Conservation (phyloP, 2,113 vertebrate genomes). For the Choloepus hoffmanni region DNA sequence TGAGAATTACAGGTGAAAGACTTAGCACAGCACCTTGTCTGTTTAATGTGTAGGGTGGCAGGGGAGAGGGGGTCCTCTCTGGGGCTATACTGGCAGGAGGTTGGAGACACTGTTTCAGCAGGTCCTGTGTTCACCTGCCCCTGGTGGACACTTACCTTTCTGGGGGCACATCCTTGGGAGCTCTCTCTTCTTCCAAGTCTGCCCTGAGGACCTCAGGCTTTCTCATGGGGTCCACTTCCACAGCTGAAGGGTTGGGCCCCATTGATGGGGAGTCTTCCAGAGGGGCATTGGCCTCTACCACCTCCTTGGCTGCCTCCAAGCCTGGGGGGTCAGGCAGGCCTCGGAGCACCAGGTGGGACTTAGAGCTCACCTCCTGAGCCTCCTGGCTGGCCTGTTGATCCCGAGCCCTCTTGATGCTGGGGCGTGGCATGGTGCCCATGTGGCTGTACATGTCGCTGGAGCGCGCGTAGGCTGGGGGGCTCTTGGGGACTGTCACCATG, state of each 20-base stretch:
- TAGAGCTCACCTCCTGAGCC: slow-evolving; percentile 4
- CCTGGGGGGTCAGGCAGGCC: slow-evolving; percentile 68
- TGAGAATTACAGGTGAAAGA: neutral
- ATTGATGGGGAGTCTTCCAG: neutral
- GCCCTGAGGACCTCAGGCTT: neutral
- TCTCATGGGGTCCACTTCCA: neutral
- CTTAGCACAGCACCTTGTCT: neutral
- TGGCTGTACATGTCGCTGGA: slow-evolving; percentile 96
- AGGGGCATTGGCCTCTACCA: neutral
- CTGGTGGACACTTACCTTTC: slow-evolving; percentile 69
- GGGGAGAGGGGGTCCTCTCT: neutral
- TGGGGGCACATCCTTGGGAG: neutral
- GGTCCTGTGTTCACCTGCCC: neutral
- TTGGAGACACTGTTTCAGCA: neutral
- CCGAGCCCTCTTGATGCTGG: slow-evolving; percentile 65
- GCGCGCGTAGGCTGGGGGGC: slow-evolving; percentile 89
- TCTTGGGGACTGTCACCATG: slow-evolving; percentile 88
- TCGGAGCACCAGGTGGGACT: neutral
- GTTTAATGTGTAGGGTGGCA: neutral
- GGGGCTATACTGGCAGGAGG: neutral
- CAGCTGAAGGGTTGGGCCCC: neutral
- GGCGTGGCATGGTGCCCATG: slow-evolving; percentile 95
- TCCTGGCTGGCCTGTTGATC: slow-evolving; percentile 57
- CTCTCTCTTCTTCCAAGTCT: neutral
- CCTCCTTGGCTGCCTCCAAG: slow-evolving; percentile 42